Base-by-base conservation (phyloP, 2,888 invertebrate genomes). In the Coenonympha arcania region DNA sequence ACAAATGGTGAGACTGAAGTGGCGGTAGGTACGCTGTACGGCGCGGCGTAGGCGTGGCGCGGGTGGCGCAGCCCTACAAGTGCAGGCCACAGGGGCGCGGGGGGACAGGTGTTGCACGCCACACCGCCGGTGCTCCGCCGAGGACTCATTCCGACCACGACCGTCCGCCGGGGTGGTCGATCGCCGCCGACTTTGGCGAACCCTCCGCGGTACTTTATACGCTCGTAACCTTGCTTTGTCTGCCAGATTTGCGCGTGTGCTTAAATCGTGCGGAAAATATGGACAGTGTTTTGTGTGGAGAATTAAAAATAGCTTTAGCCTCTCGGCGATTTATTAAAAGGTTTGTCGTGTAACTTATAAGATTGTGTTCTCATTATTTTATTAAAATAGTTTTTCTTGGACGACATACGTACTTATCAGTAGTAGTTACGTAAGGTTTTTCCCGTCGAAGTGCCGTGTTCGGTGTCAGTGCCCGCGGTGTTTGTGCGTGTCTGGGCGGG, bases 51-150 rank as follows among this genome's bases (percentile, higher is more conserved):
- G 71, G 69, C 70, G 69, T 65, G 70, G 63, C 59, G 59, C 30
- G 28, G 63, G 64, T 63, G 62, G 60, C 66, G 77, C 75, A 81
- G 79, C 86, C 85, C 76, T 79, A 79, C 86, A 82, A 83, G 80
- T 83, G 83, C 79, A 61, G 56, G 58, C 51, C 37, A 49, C 71
- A 56, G 57, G 52, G 57, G 3, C 13, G 11, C 4, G 39, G 59
- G 62, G 56, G 57, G 68, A 72, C 77, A 79, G 79, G 78, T 79
- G 83, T 72, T 79, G 76, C 77, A 72, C 69, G 68, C 56, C 61
- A 61, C 58, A 61, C 59, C 65, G 60, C 59, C 60, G 60, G 62
- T 54, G 56, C 64, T 62, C 60, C n/a, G n/a, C n/a, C n/a, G n/a
- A n/a, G 61, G 57, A 61, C 68, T 73, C 76, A 79, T 70, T 80